Conservation (phyloP, 2,797 vertebrate species). For the Gobio occitaniae region DNA sequence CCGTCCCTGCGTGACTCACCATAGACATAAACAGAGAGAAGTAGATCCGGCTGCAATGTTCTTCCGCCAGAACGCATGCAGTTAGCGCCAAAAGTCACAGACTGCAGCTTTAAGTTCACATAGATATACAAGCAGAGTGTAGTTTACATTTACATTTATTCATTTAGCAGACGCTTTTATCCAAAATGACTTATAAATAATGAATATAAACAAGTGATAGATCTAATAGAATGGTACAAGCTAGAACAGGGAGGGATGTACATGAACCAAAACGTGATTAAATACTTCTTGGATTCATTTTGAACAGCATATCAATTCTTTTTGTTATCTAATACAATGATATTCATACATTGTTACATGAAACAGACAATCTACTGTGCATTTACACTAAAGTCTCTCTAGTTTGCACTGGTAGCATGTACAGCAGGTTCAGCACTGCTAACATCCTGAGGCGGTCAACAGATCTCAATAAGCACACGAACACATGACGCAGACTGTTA, state of each 20-base stretch:
- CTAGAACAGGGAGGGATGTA: no score
- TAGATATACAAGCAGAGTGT: background rate
- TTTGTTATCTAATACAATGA: background rate
- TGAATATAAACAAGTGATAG: background rate
- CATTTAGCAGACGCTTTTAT: background rate
- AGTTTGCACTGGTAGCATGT: background rate
- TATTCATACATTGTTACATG: background rate
- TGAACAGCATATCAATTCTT: background rate
- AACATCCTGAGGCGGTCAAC: slow-evolving; percentile 6
- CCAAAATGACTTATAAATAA: no score
- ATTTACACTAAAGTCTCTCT: background rate
- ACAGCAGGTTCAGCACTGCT: background rate
- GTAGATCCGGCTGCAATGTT: no score
- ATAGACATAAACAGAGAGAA: no score
- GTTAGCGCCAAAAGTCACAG: no score
- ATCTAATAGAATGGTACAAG: background rate
- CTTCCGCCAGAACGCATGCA: no score
- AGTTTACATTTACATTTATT: background rate
- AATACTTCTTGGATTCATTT: background rate
- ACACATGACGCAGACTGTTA: background rate
- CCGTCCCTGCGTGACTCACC: no score
- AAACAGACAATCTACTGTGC: background rate
- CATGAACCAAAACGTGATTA: background rate
- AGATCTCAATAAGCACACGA: background rate
- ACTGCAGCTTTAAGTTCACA: background rate